Evolutionary conservation across 1,140 invertebrate genomes (phyloP), one percentile per base, ranked within the genome.

Genomic region (Lysiphlebus fabarum): DNA sequence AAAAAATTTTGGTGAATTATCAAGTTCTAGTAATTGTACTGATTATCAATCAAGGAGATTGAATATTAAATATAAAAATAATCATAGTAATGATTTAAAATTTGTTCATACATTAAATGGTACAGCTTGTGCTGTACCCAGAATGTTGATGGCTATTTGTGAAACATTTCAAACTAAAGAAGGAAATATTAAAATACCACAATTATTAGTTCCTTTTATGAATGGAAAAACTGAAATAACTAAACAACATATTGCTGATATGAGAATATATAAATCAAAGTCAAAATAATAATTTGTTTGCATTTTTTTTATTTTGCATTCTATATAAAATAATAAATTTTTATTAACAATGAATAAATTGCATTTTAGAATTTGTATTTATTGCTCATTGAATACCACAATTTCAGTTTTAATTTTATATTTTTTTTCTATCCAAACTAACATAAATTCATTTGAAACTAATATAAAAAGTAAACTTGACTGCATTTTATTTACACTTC

Each of bases 1-100:
- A 58, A 82, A 87, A 59, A 80, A 84, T 50, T 97, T 85, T 83
- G 95, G 94, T 33, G 96, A 98, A 83, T 89, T 99, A 59, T 97
- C 95, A 2, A 98, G 95, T 77, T 93, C 95, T 64, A 98, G 96
- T 61, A 96, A 99, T 80, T 99, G 97, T 73, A 96, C 94, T 7
- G 94, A 98, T 79, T 99, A 90, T 78, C 96, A 98, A 79, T 88
- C 86, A 2, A 84, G 92, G 66, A 81, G 96, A 50, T 80, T 99
- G 1, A 85, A 89, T 68, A 93, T 98, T 26, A 89, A 84, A 65
- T 93, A 90, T 73, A 71, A 65, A 65, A 72, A 80, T 4, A 69
- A 74, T n/a, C n/a, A n/a, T n/a, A n/a, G n/a, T 12, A 26, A 26
- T 26, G 56, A 75, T 42, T 53, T 70, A 14, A 56, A 73, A 8